Evolutionary conservation across 2,888 invertebrate genomes (phyloP).

Genomic region (Poecilobothrus nobilitatus): DNA sequence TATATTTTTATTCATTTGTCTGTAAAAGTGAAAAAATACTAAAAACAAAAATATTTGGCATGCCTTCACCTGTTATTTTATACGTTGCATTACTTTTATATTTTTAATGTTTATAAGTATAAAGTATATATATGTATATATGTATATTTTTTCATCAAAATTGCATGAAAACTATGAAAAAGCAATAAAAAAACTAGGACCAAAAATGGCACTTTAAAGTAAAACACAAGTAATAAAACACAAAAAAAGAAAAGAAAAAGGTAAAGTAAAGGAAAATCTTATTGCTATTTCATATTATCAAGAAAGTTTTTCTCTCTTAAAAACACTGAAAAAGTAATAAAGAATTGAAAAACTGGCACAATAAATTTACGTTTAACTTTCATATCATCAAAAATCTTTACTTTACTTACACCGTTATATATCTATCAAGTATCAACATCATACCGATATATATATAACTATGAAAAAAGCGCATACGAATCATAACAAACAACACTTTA

Average conservation of each 20-base stretch:
- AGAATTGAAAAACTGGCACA: not conserved
- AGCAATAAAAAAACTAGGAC: not conserved
- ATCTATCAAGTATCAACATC: no score
- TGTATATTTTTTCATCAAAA: not conserved
- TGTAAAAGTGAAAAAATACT: not conserved
- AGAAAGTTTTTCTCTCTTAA: no score
- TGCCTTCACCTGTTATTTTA: not conserved
- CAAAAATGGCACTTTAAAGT: not conserved
- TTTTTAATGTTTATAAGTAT: not conserved
- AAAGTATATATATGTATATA: no score
- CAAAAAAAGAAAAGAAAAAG: no score
- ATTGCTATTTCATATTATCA: not conserved
- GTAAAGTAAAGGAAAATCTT: not conserved
- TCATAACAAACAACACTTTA: no score
- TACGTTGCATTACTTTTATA: not conserved
- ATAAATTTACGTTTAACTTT: not conserved
- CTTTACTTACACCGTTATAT: no score
- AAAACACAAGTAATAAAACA: not conserved
- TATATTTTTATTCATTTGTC: not conserved
- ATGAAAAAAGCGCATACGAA: no score
- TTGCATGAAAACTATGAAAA: not conserved
- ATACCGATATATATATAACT: no score
- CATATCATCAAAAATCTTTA: not conserved
- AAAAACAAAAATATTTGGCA: not conserved
- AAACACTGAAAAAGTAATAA: not conserved